A percentile compares a stretch with the other conserved stretches of the same genome.
phyloP scores from a whole-genome alignment of 2,113 vertebrate species.

The Gadus macrocephalus region DNA sequence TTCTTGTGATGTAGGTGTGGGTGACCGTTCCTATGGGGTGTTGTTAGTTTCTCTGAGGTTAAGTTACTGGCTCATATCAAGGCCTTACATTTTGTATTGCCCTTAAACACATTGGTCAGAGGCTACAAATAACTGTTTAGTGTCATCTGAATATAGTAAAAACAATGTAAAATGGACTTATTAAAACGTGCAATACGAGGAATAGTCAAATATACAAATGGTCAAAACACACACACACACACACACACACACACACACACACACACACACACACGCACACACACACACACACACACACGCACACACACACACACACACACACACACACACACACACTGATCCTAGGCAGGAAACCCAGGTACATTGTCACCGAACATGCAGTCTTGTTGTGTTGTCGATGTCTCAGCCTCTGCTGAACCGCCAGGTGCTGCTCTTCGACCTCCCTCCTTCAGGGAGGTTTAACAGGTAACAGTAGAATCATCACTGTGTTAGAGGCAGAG shows the following conservation, averaged over 20 bases:
- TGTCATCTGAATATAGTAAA: not conserved
- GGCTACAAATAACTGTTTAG: not conserved
- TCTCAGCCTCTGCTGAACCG: too few relatives aligned
- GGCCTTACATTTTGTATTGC: not conserved
- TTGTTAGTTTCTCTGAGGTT: too few relatives aligned
- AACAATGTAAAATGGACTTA: too few relatives aligned
- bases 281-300: slow-evolving; percentile 2
- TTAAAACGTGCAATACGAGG: not conserved
- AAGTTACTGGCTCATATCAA: not conserved
- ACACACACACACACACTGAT: not conserved
- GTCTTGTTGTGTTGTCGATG: too few relatives aligned
- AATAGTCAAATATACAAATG: not conserved
- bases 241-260: slow-evolving; percentile 5
- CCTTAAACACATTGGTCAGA: not conserved
- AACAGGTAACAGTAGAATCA: too few relatives aligned
- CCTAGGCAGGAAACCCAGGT: too few relatives aligned
- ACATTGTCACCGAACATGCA: too few relatives aligned
- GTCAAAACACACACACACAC: slow-evolving; percentile 1
- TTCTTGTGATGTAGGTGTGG: too few relatives aligned
- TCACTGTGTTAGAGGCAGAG: too few relatives aligned
- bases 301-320: slow-evolving; percentile 4
- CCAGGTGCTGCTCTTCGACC: too few relatives aligned
- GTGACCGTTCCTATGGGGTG: too few relatives aligned
- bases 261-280: not conserved
- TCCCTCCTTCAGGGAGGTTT: too few relatives aligned